Evolutionary conservation across 2,797 vertebrate species (phyloP), one percentile per base, ranked within the genome.

Genomic region (Centropyge bicolor): DNA sequence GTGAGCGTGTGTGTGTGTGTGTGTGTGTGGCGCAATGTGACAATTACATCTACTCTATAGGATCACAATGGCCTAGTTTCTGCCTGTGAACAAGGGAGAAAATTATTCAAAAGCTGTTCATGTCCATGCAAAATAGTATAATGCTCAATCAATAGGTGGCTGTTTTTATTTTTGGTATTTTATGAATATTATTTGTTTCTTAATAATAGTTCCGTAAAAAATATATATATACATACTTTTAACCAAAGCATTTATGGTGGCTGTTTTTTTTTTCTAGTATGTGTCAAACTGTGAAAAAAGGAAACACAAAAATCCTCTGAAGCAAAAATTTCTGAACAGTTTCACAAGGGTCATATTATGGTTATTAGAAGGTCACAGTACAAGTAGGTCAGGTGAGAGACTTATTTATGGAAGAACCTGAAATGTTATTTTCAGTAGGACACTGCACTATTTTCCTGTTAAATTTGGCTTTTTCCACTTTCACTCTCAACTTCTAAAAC

Each of bases 61-160:
- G 46, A 66, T 72, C 54, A 72, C 59, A 85, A 55, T 81, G 87
- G 45, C 78, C 84, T 73, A 89, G 54, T 77, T 91, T 70, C 20
- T 66, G 52, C 31, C 55, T 19, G 19, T 62, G 56, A 57, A 71
- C 56, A 70, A 77, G 9, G 31, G 35, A 24, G 55, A 16, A 52
- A 62, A 81, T 81, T 7, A 77, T 75, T 56, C 57, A 65, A 38
- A 65, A 9, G 31, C 46, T 62, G 16, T 40, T 81, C 3, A 36
- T 31, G 4, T 74, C 3, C 3, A 69, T 65, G 20, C 14, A 78
- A 73, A 70, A 59, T 6, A 62, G 11, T 20, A 46, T 14, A 52
- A 70, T 56, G 6, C n/a, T 51, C n/a, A n/a, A 74, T 38, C 43
- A 27, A 48, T 52, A 5, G 2, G 10, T 41, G 16, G 20, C 24